Conservation (phyloP, 2,888 invertebrate genomes). For the Trissonchulus latispiculum region DNA sequence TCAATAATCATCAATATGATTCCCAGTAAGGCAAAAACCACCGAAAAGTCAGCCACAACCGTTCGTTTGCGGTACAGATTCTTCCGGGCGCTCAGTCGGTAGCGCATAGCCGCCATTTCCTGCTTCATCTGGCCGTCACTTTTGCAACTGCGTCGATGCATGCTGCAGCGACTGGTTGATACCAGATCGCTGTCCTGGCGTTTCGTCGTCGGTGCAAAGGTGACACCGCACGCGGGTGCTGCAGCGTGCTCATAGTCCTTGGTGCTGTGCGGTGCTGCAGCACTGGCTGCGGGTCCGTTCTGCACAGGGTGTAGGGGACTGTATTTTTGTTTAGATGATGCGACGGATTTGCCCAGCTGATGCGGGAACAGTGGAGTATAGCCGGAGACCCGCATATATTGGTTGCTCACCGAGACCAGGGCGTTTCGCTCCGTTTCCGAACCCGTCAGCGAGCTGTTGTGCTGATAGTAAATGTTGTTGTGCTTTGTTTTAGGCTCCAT, state of each 20-base stretch:
- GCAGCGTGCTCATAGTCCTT: too few relatives aligned
- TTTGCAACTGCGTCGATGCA: slow-evolving; percentile 5
- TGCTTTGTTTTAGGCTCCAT: background rate
- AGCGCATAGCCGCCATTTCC: slow-evolving; percentile 10
- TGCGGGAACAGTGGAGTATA: slow-evolving; percentile 11
- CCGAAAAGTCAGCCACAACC: background rate
- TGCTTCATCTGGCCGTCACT: background rate
- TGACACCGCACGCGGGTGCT: too few relatives aligned
- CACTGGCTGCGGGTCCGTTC: background rate
- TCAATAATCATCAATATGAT: slow-evolving; percentile 14
- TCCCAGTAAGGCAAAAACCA: slow-evolving; percentile 14
- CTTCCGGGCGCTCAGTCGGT: slow-evolving; percentile 11
- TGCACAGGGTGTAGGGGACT: background rate
- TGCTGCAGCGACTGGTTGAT: background rate
- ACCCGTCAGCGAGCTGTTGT: background rate
- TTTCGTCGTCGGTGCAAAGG: background rate
- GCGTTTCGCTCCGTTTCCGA: slow-evolving; percentile 7
- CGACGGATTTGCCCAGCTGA: background rate
- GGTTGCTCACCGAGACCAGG: slow-evolving; percentile 20
- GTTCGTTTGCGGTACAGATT: slow-evolving; percentile 6
- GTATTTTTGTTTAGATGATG: background rate
- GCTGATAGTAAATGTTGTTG: background rate
- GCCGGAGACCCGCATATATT: slow-evolving; percentile 19
- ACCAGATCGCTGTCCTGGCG: background rate
- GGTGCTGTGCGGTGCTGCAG: background rate